Percentiles rank a stretch among this genome's conserved stretches.
Evolutionary conservation across 2,113 vertebrate species (phyloP).

Genomic region (Aspiorhynchus laticeps): DNA sequence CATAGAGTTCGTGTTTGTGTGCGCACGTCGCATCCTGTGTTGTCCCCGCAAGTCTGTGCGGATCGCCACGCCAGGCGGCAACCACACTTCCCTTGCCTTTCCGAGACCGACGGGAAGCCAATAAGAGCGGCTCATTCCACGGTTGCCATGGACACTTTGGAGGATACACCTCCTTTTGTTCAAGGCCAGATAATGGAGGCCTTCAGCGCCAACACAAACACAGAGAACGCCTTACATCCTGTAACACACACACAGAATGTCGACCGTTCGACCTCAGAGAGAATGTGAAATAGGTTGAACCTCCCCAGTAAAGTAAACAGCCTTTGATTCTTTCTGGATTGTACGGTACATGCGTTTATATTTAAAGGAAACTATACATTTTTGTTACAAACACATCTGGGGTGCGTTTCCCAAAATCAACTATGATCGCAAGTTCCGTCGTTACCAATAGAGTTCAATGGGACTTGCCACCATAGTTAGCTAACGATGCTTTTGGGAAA

Average conservation of each 20-base stretch:
- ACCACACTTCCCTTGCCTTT: constrained; percentile 53
- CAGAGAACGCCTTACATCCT: constrained; percentile 48
- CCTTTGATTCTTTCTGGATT: constrained; percentile 22
- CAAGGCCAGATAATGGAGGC: constrained; percentile 49
- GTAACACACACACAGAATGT: constrained; percentile 42
- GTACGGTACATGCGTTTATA: not conserved
- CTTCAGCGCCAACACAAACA: constrained; percentile 38
- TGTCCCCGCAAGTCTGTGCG: constrained; percentile 14
- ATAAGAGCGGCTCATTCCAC: constrained; percentile 12
- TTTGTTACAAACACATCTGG: not conserved
- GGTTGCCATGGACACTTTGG: constrained; percentile 28
- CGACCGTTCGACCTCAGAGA: constrained; percentile 27
- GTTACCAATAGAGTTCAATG: too few relatives aligned
- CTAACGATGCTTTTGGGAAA: too few relatives aligned
- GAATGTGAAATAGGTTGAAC: constrained; percentile 24
- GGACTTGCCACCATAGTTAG: too few relatives aligned
- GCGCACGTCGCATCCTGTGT: constrained; percentile 33
- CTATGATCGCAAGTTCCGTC: too few relatives aligned
- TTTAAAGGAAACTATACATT: constrained; percentile 16
- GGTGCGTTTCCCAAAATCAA: too few relatives aligned
- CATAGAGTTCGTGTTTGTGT: constrained; percentile 14
- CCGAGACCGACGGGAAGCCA: constrained; percentile 29
- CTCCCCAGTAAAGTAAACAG: constrained; percentile 15
- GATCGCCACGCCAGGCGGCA: not conserved
- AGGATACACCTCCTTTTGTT: constrained; percentile 50